A percentile compares a stretch with the other conserved stretches of the same genome.
These are phyloP conservation scores for Athalia cordata DNA, from an alignment of 2,888 invertebrate species.

Conservation along the genomic window DNA sequence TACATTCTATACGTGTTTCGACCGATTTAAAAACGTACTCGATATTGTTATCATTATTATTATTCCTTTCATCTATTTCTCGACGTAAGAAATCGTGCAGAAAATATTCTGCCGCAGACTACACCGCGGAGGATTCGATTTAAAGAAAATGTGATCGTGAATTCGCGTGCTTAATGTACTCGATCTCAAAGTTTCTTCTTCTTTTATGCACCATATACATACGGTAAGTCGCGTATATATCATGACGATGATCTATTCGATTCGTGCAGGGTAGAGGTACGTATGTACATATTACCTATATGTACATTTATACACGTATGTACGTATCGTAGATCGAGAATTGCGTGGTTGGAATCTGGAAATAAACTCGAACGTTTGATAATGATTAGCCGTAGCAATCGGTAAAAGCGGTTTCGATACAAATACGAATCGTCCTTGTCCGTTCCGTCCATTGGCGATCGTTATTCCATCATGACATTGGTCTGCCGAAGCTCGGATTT, in stretches of 20 bases:
- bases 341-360: constrained; percentile 49
- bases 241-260: no score
- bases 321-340: no score
- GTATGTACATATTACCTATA: no score
- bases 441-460: constrained; percentile 46
- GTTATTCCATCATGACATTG: constrained; percentile 51
- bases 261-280: no score
- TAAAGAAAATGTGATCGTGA: constrained; percentile 2
- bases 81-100: not conserved
- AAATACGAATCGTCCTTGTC: constrained; percentile 58
- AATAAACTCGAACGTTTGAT: constrained; percentile 52
- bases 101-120: not conserved
- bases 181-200: not conserved
- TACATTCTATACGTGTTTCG: constrained; percentile 13
- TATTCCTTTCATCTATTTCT: not conserved
- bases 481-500: constrained; percentile 52
- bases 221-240: no score
- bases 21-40: constrained; percentile 10
- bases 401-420: constrained; percentile 57
- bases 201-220: not conserved
- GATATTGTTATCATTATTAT: not conserved
- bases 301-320: no score
- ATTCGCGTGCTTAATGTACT: not conserved
- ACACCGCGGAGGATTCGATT: constrained; percentile 7
- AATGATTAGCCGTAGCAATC: constrained; percentile 60